These are phyloP conservation scores for Datnioides undecimradiatus DNA, from an alignment of 2,113 vertebrate species.

Conservation along the genomic window DNA sequence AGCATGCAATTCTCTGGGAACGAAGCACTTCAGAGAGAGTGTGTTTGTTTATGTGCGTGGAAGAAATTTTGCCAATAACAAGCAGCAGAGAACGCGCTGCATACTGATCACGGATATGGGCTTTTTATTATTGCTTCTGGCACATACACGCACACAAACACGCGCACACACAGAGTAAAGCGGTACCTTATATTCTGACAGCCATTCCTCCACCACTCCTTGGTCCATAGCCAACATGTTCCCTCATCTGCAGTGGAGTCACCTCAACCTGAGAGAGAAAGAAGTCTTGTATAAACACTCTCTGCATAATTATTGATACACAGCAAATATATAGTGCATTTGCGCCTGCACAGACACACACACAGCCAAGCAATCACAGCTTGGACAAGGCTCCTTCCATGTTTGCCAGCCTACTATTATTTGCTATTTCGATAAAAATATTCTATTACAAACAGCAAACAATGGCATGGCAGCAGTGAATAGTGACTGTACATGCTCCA, in stretches of 20 bases:
- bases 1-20: slow-evolving; percentile 7
- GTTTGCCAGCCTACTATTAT: background rate
- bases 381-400: slow-evolving; percentile 4
- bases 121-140: background rate
- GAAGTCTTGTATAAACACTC: background rate
- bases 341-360: background rate
- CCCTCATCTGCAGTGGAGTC: slow-evolving; percentile 87
- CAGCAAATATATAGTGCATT: background rate
- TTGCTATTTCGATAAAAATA: slow-evolving; percentile 6
- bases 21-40: slow-evolving; percentile 43
- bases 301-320: slow-evolving; percentile 15
- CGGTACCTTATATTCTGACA: slow-evolving; percentile 98
- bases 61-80: slow-evolving; percentile 30
- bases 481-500: slow-evolving; percentile 6
- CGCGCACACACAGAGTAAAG: background rate
- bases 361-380: slow-evolving; percentile 13
- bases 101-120: slow-evolving; percentile 7
- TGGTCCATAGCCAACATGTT: slow-evolving; percentile 97
- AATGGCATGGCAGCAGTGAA: slow-evolving; percentile 5
- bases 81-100: slow-evolving; percentile 20
- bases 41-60: slow-evolving; percentile 29
- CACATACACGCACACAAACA: background rate
- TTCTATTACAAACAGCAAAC: slow-evolving; percentile 21
- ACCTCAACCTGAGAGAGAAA: slow-evolving; percentile 75
- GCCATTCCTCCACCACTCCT: slow-evolving; percentile 97